Percentiles rank a stretch among this genome's conserved stretches.
Conservation (phyloP, 1,140 invertebrate genomes). For the Frieseomelitta varia region DNA sequence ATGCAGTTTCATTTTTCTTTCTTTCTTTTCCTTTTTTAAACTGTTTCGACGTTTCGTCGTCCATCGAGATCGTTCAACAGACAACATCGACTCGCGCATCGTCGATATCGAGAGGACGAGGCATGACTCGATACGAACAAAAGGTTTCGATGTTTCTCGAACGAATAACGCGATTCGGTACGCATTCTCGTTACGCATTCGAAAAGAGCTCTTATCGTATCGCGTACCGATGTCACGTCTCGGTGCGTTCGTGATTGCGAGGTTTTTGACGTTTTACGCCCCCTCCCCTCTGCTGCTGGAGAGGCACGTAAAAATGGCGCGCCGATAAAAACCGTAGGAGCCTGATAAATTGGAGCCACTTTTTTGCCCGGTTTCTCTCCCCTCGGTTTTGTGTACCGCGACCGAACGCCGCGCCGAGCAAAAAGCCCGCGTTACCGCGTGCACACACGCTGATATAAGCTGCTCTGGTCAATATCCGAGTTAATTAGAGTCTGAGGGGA, state of each 20-base stretch:
- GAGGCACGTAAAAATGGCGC: conserved; percentile 19
- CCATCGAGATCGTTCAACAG: background rate
- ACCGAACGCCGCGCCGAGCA: background rate
- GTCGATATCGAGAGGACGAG: background rate
- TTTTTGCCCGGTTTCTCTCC: conserved; percentile 26
- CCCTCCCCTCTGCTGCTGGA: background rate
- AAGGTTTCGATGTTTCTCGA: background rate
- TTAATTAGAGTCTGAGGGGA: conserved; percentile 64
- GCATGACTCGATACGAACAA: conserved; percentile 2
- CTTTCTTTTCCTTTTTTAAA: background rate
- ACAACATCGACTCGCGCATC: background rate
- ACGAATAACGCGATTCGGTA: background rate
- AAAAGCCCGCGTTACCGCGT: conserved; percentile 16
- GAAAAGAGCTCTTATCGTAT: conserved; percentile 6
- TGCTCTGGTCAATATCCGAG: conserved; percentile 60
- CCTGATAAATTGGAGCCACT: conserved; percentile 40
- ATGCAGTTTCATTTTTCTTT: background rate
- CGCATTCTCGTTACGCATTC: conserved; percentile 21
- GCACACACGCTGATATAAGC: conserved; percentile 32
- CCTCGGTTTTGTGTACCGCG: conserved; percentile 18
- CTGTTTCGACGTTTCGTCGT: background rate
- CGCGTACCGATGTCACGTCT: conserved; percentile 19
- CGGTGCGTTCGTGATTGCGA: conserved; percentile 18
- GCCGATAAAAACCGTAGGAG: conserved; percentile 13
- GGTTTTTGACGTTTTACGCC: conserved; percentile 32